These are phyloP conservation scores for Apodemia zela DNA, from an alignment of 2,888 invertebrate species.

Conservation along the genomic window DNA sequence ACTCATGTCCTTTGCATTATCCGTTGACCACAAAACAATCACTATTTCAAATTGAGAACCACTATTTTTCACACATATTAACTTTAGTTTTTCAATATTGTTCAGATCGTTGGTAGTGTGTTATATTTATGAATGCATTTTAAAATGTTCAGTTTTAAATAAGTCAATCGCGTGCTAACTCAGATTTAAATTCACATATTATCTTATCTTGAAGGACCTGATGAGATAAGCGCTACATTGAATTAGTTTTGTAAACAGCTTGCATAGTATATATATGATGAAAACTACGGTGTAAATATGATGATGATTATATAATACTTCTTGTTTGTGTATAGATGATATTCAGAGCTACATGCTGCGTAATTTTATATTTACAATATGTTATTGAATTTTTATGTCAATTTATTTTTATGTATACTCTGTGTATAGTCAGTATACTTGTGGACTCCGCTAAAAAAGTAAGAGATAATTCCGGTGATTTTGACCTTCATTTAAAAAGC, in stretches of 20 bases:
- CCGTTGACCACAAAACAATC: slow-evolving; percentile 33
- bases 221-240: slow-evolving; percentile 11
- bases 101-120: not conserved
- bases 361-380: too few relatives aligned
- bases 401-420: too few relatives aligned
- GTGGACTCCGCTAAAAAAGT: too few relatives aligned
- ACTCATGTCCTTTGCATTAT: slow-evolving; percentile 59
- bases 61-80: not conserved
- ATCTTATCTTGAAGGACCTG: slow-evolving; percentile 32
- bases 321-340: not conserved
- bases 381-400: too few relatives aligned
- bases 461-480: too few relatives aligned
- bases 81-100: not conserved
- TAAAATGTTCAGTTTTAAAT: slow-evolving; percentile 19
- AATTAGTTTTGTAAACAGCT: slow-evolving; percentile 33
- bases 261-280: not conserved
- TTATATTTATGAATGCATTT: slow-evolving; percentile 18
- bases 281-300: slow-evolving; percentile 4
- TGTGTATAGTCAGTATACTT: too few relatives aligned
- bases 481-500: too few relatives aligned
- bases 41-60: slow-evolving; percentile 1
- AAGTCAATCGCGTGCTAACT: slow-evolving; percentile 13
- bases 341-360: too few relatives aligned
- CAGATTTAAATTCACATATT: slow-evolving; percentile 27
- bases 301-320: not conserved